A percentile compares a stretch with the other conserved stretches of the same genome.
These are phyloP conservation scores for Temnothorax longispinosus DNA, from an alignment of 1,140 invertebrate genomes.

Conservation along the genomic window DNA sequence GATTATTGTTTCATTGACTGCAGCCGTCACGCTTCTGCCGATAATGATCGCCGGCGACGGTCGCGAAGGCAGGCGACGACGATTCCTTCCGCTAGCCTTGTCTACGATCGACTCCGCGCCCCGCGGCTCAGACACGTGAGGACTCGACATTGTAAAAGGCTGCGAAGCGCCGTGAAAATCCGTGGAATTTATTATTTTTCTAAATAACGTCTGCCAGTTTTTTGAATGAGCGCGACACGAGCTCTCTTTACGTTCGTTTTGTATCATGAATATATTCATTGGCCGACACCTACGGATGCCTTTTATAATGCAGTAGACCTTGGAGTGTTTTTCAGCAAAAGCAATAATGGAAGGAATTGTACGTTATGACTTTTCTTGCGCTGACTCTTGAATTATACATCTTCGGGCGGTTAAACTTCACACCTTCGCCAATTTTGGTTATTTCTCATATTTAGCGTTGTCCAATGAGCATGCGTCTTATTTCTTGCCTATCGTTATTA, in stretches of 20 bases:
- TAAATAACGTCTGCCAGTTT: background rate
- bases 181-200: background rate
- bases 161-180: background rate
- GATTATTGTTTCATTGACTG: constrained; percentile 71
- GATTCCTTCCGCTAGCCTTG: constrained; percentile 56
- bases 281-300: background rate
- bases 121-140: background rate
- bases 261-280: constrained; percentile 20
- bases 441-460: background rate
- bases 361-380: constrained; percentile 21
- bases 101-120: background rate
- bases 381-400: constrained; percentile 16
- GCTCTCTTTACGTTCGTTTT: background rate
- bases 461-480: background rate
- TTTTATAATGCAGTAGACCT: constrained; percentile 7
- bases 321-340: constrained; percentile 3
- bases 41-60: constrained; percentile 61
- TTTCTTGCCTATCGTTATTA: background rate
- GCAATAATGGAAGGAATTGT: background rate
- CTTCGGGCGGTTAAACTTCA: background rate
- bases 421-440: background rate
- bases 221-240: background rate
- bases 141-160: background rate
- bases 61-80: constrained; percentile 5
- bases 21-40: constrained; percentile 30